These are phyloP conservation scores for Drosophila ezoana DNA, from an alignment of 2,888 invertebrate genomes.

Conservation along the genomic window DNA sequence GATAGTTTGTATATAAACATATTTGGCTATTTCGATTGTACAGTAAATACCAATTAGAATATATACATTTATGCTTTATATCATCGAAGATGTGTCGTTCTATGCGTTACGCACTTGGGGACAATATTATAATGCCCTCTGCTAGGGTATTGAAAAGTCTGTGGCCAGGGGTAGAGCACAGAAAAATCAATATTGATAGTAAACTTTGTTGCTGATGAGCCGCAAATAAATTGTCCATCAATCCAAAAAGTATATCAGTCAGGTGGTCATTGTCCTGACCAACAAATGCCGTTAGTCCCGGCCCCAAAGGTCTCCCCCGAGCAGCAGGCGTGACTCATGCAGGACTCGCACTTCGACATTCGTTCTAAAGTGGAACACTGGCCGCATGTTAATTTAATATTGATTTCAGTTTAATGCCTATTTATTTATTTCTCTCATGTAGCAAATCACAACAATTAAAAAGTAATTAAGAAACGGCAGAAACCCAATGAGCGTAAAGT, in stretches of 20 bases:
- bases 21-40: too few relatives aligned
- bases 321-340: constrained; percentile 52
- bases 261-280: constrained; percentile 66
- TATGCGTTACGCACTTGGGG: neutral
- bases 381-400: constrained; percentile 50
- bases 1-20: too few relatives aligned
- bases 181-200: constrained; percentile 73
- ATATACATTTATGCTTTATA: too few relatives aligned
- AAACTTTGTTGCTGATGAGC: constrained; percentile 39
- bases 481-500: constrained; percentile 6
- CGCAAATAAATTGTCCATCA: constrained; percentile 3
- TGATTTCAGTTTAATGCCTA: constrained; percentile 54
- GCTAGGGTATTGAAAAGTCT: neutral
- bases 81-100: neutral
- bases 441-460: constrained; percentile 51
- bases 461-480: constrained; percentile 40
- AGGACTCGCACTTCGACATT: constrained; percentile 16
- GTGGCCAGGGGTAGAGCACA: constrained; percentile 15
- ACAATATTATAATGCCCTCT: neutral
- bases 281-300: constrained; percentile 30
- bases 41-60: too few relatives aligned
- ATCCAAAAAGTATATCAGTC: constrained; percentile 40
- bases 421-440: constrained; percentile 18
- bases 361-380: constrained; percentile 29
- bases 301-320: neutral